Base-by-base conservation (phyloP, 2,888 invertebrate genomes). In the Euproctis similis region DNA sequence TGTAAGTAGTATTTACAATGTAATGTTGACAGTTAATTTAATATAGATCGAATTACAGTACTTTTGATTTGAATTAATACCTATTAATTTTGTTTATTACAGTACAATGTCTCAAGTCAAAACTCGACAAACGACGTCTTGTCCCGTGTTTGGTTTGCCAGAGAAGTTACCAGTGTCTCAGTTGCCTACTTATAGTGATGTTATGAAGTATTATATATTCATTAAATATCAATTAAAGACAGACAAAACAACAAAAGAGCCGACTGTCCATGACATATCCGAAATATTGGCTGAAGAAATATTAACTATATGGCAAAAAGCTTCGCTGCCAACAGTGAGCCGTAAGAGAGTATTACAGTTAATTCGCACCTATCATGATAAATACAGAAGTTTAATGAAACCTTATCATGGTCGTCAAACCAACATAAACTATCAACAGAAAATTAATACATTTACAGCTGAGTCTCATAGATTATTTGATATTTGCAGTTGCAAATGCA, bases 381-480 rank as follows among this genome's bases (percentile, higher is more conserved):
- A 30, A 30, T 28, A 28, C 8, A 28, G 28, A 23, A 8, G 28
- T 23, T 28, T 28, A 28, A 4, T 31, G 12, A 26, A 31, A 31
- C 23, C 27, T 12, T 27, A 31, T 31, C 31, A 27, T 23, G 31
- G 31, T 21, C 31, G 23, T 27, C 27, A 31, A 25, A 31, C 27
- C 8, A 31, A 31, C 31, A 31, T 9, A 0, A 31, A 31, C 10
- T 31, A 26, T 12, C 31, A 27, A 31, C 19, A 31, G 26, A 31
- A 27, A 22, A 31, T 27, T 16, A 24, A 17, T 14, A 17, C 8
- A 26, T 31, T 31, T 18, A 8, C 21, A 9, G 3, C 14, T 7
- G 28, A 32, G 8, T 28, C 28, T 20, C 28, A 27, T 8, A 17
- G 24, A 6, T 24, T 32, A 10, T 32, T 28, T 32, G 32, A 32